Evolutionary conservation across 2,113 vertebrate genomes (phyloP).

Genomic region (Dicentrarchus labrax): DNA sequence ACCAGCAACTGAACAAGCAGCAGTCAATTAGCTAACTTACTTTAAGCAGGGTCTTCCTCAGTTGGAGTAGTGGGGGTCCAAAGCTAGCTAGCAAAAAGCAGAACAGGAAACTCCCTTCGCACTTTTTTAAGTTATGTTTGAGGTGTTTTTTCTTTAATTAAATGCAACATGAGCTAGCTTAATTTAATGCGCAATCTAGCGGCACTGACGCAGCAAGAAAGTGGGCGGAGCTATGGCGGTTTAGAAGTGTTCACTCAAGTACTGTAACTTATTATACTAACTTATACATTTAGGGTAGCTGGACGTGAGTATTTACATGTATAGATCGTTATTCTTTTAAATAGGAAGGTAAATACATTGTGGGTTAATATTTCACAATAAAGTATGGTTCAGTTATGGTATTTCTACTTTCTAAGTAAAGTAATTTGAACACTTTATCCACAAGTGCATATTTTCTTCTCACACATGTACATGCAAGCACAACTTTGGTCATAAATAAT

Average conservation of each 20-base stretch:
- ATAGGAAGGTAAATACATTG: too few species aligned
- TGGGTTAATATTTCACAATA: too few species aligned
- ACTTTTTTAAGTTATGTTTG: not conserved
- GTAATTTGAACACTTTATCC: not conserved
- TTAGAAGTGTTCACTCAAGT: too few species aligned
- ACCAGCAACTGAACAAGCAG: not conserved
- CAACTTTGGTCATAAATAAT: constrained; percentile 40
- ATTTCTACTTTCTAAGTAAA: not conserved
- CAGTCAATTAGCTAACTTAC: too few species aligned
- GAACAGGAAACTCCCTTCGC: too few species aligned
- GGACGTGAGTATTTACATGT: too few species aligned
- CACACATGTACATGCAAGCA: constrained; percentile 25
- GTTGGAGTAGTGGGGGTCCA: too few species aligned
- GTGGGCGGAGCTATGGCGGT: not conserved
- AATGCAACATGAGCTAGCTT: not conserved
- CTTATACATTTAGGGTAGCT: too few species aligned
- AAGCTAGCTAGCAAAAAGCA: too few species aligned
- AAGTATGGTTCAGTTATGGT: too few species aligned
- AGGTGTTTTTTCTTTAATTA: not conserved
- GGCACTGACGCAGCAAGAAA: rapidly evolving
- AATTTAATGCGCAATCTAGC: not conserved
- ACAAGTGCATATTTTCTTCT: not conserved
- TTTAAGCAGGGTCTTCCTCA: not conserved
- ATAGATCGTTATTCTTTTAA: too few species aligned
- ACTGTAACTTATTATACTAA: too few species aligned